Conservation (phyloP, 1,140 invertebrate species). For the Diorhabda sublineata region DNA sequence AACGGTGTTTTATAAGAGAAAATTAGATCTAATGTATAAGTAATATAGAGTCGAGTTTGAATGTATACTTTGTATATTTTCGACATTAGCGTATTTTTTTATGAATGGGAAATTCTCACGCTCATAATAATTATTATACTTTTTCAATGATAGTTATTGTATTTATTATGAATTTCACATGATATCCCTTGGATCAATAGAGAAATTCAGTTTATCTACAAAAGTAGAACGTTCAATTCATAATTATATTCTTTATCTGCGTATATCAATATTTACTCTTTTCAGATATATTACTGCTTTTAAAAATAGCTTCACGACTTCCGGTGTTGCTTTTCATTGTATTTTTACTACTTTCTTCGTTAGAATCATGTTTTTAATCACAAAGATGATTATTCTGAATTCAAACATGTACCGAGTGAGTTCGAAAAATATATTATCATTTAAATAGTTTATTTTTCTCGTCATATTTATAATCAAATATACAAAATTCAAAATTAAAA, state of each 20-base stretch:
- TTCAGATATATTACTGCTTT: conserved; percentile 12
- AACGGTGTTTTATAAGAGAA: not conserved
- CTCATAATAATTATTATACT: conserved; percentile 7
- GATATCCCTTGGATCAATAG: conserved; percentile 11
- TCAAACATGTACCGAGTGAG: too few species aligned
- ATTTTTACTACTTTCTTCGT: too few species aligned
- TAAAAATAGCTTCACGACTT: conserved; percentile 16
- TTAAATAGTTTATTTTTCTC: too few species aligned
- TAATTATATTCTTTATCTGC: conserved; percentile 12
- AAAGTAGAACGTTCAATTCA: conserved; percentile 13
- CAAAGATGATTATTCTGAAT: too few species aligned
- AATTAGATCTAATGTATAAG: not conserved
- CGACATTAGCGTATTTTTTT: not conserved
- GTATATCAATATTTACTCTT: conserved; percentile 15
- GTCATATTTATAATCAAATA: too few species aligned
- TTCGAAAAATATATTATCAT: too few species aligned
- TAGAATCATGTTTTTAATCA: too few species aligned
- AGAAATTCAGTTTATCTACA: conserved; percentile 13
- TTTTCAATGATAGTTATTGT: conserved; percentile 1
- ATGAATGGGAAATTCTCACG: conserved; percentile 9
- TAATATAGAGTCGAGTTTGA: not conserved
- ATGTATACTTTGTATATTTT: not conserved
- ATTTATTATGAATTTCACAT: conserved; percentile 16
- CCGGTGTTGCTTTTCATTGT: not conserved
- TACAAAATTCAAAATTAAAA: too few species aligned